phyloP scores from a whole-genome alignment of 2,797 vertebrate genomes.

The Sardinella longiceps region DNA sequence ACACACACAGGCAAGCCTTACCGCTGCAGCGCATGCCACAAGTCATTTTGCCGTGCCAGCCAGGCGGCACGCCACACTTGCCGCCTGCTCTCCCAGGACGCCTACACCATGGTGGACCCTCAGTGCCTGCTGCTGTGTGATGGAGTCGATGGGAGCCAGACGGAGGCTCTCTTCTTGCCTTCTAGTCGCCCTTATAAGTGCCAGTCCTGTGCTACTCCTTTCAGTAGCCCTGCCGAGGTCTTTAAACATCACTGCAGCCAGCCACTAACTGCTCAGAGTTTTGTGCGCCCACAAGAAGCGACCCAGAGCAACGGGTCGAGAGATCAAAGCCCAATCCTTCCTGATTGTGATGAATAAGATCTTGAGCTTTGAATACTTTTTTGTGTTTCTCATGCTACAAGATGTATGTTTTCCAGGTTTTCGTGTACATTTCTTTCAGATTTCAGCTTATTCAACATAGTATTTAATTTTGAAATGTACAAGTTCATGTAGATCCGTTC shows the following conservation, averaged over 20 bases:
- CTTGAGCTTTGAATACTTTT: neutral
- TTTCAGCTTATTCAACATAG: neutral
- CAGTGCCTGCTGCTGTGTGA: slow-evolving; percentile 85
- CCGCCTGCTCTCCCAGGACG: slow-evolving; percentile 82
- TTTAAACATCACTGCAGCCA: slow-evolving; percentile 79
- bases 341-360: neutral
- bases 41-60: slow-evolving; percentile 86
- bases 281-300: neutral
- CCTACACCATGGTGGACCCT: slow-evolving; percentile 85
- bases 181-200: slow-evolving; percentile 85
- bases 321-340: neutral
- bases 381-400: neutral
- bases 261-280: neutral
- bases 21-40: slow-evolving; percentile 85
- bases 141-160: slow-evolving; percentile 84
- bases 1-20: slow-evolving; percentile 88
- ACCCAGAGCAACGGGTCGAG: neutral
- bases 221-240: slow-evolving; percentile 81
- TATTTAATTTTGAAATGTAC: neutral
- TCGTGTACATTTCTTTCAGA: neutral
- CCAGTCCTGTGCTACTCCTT: slow-evolving; percentile 82
- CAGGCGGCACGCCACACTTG: slow-evolving; percentile 87
- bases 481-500: neutral
- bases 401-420: neutral
- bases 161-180: slow-evolving; percentile 81